These are phyloP conservation scores for Cordilura impudica DNA, from an alignment of 2,888 invertebrate genomes.

Conservation along the genomic window DNA sequence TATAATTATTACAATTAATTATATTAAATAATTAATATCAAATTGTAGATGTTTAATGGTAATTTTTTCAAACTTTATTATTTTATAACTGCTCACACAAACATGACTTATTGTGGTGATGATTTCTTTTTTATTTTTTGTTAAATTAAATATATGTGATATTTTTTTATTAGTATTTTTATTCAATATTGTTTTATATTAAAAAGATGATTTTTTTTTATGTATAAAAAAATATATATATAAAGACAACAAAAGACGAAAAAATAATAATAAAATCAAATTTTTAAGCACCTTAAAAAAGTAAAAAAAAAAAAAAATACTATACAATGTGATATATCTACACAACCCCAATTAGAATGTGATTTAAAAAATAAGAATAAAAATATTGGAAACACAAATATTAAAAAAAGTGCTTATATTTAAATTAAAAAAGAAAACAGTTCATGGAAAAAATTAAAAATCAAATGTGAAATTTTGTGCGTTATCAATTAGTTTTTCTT, in stretches of 20 bases:
- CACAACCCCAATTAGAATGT: constrained; percentile 54
- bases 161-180: constrained; percentile 50
- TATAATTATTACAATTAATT: constrained; percentile 72
- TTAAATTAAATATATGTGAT: constrained; percentile 54
- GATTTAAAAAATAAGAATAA: constrained; percentile 1
- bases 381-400: neutral
- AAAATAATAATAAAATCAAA: neutral
- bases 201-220: constrained; percentile 15
- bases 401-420: constrained; percentile 28
- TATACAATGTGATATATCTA: constrained; percentile 51
- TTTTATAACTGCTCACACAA: constrained; percentile 55
- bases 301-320: constrained; percentile 22
- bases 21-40: constrained; percentile 74
- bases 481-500: constrained; percentile 43
- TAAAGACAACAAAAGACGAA: neutral
- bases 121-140: constrained; percentile 9
- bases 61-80: constrained; percentile 36
- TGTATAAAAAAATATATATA: constrained; percentile 13
- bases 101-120: constrained; percentile 7
- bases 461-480: constrained; percentile 47
- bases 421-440: neutral
- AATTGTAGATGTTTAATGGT: constrained; percentile 67
- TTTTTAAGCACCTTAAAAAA: constrained; percentile 47
- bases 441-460: neutral
- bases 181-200: constrained; percentile 22